A percentile compares a stretch with the other conserved stretches of the same genome.
These are phyloP conservation scores for Phrynocephalus vlangalii DNA, from an alignment of 2,797 vertebrate species.

Conservation along the genomic window DNA sequence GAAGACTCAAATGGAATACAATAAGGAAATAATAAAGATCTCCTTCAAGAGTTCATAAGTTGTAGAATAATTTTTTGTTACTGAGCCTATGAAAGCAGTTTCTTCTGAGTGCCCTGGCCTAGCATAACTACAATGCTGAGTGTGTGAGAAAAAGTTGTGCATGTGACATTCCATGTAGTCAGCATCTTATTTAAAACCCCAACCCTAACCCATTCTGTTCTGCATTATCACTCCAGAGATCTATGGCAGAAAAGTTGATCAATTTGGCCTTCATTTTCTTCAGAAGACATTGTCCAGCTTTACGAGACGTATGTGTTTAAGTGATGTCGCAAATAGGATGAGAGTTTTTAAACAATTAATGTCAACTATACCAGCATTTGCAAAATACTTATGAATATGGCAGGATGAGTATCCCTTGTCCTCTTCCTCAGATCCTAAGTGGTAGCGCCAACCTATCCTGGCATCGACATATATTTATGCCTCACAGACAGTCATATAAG, in stretches of 20 bases:
- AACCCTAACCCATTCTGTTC: background rate
- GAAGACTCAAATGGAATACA: slow-evolving; percentile 59
- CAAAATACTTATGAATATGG: no score
- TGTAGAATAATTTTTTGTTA: slow-evolving; percentile 54
- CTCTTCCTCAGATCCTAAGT: no score
- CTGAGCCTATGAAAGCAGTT: slow-evolving; percentile 36
- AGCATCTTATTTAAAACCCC: background rate
- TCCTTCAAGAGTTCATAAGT: slow-evolving; percentile 46
- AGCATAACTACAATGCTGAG: no score
- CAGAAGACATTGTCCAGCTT: background rate
- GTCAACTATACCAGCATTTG: no score
- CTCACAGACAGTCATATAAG: no score
- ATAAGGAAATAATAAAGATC: slow-evolving; percentile 63
- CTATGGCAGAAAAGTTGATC: background rate
- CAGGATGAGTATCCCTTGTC: no score
- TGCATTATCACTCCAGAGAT: background rate
- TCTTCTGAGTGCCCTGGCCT: background rate
- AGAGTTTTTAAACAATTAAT: no score
- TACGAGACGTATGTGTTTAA: no score
- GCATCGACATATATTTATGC: no score
- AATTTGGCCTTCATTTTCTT: background rate
- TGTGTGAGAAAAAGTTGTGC: background rate
- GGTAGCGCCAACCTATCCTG: no score
- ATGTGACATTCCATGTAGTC: background rate
- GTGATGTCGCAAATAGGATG: no score